Evolutionary conservation across 2,113 vertebrate genomes (phyloP).

Genomic region (Columbina picui): DNA sequence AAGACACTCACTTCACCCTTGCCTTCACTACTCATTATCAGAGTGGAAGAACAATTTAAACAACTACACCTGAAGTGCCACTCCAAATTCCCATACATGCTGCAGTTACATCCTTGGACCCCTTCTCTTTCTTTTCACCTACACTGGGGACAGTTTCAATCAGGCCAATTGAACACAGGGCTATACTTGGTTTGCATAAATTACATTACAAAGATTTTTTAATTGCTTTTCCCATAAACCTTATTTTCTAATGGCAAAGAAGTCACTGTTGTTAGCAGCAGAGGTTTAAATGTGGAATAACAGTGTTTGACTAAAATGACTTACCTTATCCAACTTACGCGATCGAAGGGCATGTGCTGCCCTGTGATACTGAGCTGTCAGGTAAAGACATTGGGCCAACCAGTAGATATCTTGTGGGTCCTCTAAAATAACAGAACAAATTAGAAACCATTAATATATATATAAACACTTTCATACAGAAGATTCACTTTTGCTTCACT

Average conservation of each 20-base stretch:
- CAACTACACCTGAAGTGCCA: not conserved
- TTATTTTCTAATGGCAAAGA: not conserved
- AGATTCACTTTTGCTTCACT: not conserved
- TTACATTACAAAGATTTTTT: not conserved
- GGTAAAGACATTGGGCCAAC: conserved; percentile 96
- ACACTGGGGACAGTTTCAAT: not conserved
- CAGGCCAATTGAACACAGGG: fast-evolving
- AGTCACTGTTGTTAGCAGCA: not conserved
- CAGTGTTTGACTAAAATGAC: not conserved
- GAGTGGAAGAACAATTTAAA: not conserved
- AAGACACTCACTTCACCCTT: not conserved
- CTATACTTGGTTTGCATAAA: not conserved
- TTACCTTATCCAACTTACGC: conserved; percentile 94
- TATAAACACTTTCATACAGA: not conserved
- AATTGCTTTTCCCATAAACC: not conserved
- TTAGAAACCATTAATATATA: not conserved
- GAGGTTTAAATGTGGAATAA: not conserved
- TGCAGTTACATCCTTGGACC: not conserved
- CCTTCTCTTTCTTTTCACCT: not conserved
- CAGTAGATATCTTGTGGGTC: conserved; percentile 97
- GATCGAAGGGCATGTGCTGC: conserved; percentile 95
- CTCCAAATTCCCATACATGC: not conserved
- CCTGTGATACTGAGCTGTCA: conserved; percentile 97
- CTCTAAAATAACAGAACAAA: conserved; percentile 70
- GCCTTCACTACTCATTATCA: not conserved